Base-by-base conservation (phyloP, 1,140 invertebrate species). In the Drosophila littoralis region DNA sequence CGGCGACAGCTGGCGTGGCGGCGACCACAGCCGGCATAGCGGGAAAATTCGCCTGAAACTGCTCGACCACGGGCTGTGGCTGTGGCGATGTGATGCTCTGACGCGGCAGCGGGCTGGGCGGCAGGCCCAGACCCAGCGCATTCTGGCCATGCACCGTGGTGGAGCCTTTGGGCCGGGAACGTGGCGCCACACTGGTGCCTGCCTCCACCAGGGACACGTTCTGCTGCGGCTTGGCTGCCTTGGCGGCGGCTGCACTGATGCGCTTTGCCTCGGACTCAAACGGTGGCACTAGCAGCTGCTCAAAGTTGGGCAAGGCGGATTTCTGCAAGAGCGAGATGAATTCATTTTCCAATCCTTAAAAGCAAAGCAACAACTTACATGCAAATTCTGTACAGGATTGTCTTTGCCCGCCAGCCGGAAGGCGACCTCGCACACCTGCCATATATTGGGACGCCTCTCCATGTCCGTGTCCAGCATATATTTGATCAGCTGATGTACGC, bases 391-490 rank as follows among this genome's bases (percentile, higher is more conserved):
- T 61, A 97, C 95, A 46, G 96, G 96, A 93, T 95, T 96, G 59
- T 96, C 95, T 92, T 95, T 96, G 54, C 95, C 95, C 54, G 94
- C 85, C 63, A 98, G 91, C 76, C 94, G 93, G 92, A 97, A 98
- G 46, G 96, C 96, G 76, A 97, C 93, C 82, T 94, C 94, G 68
- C 96, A 96, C 57, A 98, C 96, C 95, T 98, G 97, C 93, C 95
- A 98, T 86, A 98, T 98, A 93, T 98, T 97, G 10, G 97, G 97
- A 86, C 97, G 93, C 65, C 95, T 94, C 70, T 97, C 96, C 46
- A 95, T 94, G 93, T 98, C 96, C 38, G 96, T 95, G 91, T 97
- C 96, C 61, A 98, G 93, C 95, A 98, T 97, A 85, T 96, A 98
- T 70, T 96, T 96, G 94, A 94, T 94, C 66, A 94, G 82, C 81